Evolutionary conservation across 1,140 invertebrate genomes (phyloP), one percentile per base, ranked within the genome.

Genomic region (Leguminivora glycinivorella): DNA sequence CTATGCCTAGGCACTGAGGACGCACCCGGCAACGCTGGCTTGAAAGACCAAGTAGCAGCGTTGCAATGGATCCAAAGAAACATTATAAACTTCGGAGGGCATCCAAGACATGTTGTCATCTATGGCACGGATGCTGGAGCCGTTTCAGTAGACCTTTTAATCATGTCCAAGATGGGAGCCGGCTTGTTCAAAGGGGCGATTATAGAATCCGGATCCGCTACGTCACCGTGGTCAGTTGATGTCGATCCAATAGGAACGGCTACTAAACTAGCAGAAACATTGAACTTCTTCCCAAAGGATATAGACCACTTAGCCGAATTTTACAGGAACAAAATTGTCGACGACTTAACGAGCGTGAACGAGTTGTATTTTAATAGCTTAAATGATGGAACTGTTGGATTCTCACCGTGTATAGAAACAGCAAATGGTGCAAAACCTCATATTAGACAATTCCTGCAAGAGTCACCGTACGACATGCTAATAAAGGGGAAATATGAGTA

Each of bases 21-120:
- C 5, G 72, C 74, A 24, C 38, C 72, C 1, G 81, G 77, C 12
- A 93, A 94, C 77, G 86, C 79, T 73, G 93, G 92, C 6, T 70
- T 94, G 34, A 89, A 90, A 72, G 94, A 94, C 80, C 92, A 93
- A 75, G 74, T 90, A 31, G 67, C 83, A 2, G 93, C 92, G 1
- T 73, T 94, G 3, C 78, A 87, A 72, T 94, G 94, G 94, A 84
- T 94, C 1, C 76, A 92, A 43, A 71, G 87, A 26, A 93, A 94
- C 72, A 93, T 94, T 19, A 73, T 47, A 4, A 67, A 77, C 6
- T 94, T 94, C 74, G 93, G 93, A 22, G 90, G 90, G n/a, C 81
- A 92, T 83, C 76, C 81, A 0, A 47, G 81, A 5, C 80, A 75
- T 5, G 81, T 92, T 1, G 91, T 89, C 2, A 73, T 92, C 68